Evolutionary conservation across 2,113 vertebrate species (phyloP).

Genomic region (Calyptommatus sinebrachiatus): DNA sequence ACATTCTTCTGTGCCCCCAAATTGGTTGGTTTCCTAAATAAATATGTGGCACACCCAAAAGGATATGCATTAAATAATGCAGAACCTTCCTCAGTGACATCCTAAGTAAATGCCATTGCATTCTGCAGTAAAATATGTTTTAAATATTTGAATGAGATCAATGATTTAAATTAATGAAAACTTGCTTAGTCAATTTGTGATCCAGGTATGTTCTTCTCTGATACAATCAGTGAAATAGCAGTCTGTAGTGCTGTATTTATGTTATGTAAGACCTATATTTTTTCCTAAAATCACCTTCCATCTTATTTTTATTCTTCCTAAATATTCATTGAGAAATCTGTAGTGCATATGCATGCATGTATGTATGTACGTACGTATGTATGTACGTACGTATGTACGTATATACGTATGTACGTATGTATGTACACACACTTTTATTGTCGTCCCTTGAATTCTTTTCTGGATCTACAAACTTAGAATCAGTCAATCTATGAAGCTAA

Average conservation of each 20-base stretch:
- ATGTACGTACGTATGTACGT: no score
- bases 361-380: no score
- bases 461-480: no score
- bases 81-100: constrained; percentile 64
- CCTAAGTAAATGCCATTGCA: constrained; percentile 71
- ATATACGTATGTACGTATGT: no score
- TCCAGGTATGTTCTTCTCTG: constrained; percentile 15
- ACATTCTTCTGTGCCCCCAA: constrained; percentile 30
- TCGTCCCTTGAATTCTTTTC: no score
- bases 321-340: no score
- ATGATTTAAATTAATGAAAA: constrained; percentile 59
- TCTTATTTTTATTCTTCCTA: no score
- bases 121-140: constrained; percentile 70
- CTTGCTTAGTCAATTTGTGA: constrained; percentile 29
- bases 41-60: constrained; percentile 55
- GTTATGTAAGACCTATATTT: no score
- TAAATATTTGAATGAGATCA: constrained; percentile 75
- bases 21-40: constrained; percentile 19
- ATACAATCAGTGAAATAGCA: neutral
- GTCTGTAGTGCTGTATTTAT: neutral
- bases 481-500: no score
- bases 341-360: no score
- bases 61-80: constrained; percentile 59
- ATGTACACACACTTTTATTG: no score
- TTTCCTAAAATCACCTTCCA: no score